Conservation (phyloP, 1,140 invertebrate species). For the Panagrolaimus sp. region DNA sequence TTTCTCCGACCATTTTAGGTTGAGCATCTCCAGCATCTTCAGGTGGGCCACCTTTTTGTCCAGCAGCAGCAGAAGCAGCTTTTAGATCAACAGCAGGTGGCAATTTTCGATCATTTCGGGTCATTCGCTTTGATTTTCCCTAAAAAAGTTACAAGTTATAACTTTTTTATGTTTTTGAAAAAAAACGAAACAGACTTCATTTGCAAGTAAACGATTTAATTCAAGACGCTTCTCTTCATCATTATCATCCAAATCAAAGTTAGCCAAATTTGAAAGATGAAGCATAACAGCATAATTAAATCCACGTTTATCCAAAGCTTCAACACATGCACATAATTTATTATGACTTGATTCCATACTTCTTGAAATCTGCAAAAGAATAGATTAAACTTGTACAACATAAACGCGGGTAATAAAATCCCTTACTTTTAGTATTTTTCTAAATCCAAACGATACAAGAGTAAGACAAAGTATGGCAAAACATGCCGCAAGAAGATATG, state of each 20-base stretch:
- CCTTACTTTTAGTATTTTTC: too few relatives aligned
- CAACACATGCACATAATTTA: not conserved
- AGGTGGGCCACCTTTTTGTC: not conserved
- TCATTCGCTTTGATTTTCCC: not conserved
- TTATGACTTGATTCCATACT: not conserved
- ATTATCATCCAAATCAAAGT: conserved; percentile 17
- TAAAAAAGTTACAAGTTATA: not conserved
- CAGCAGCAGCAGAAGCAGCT: not conserved
- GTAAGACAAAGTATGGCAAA: too few relatives aligned
- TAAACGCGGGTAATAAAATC: too few relatives aligned
- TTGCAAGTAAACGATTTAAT: not conserved
- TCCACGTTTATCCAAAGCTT: not conserved
- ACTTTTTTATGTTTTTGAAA: too few relatives aligned
- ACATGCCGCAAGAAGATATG: too few relatives aligned
- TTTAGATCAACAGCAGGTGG: not conserved
- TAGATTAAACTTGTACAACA: too few relatives aligned
- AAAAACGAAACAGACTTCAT: not conserved
- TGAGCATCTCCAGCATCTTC: too few relatives aligned
- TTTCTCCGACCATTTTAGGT: conserved; percentile 7
- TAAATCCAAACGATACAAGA: too few relatives aligned
- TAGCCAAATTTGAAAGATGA: not conserved
- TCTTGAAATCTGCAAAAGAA: too few relatives aligned
- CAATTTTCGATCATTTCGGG: not conserved
- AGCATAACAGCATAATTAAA: not conserved
- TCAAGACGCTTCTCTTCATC: not conserved